These are phyloP conservation scores for Gastrophryne carolinensis DNA, from an alignment of 2,797 vertebrate species.

Conservation along the genomic window DNA sequence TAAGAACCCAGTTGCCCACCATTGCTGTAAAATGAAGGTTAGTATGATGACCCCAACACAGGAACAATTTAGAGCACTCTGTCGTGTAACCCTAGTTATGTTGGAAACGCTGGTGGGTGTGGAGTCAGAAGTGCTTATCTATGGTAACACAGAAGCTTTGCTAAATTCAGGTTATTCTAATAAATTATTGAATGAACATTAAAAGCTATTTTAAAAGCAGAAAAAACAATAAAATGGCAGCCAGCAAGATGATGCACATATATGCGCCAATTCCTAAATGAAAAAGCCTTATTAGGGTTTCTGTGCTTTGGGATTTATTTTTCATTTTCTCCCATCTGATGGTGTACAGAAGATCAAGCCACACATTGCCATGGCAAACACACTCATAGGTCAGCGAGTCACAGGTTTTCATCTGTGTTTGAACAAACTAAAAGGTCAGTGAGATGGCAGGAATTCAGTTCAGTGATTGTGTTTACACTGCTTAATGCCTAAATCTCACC, in stretches of 20 bases:
- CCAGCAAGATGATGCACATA: neutral
- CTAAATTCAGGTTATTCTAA: too few species aligned
- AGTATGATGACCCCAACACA: too few species aligned
- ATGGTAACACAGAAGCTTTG: too few species aligned
- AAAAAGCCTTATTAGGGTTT: too few species aligned
- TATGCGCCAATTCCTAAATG: neutral
- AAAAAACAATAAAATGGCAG: neutral
- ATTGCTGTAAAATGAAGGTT: too few species aligned
- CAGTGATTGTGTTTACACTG: neutral
- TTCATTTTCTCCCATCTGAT: neutral
- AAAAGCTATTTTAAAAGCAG: too few species aligned
- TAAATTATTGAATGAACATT: too few species aligned
- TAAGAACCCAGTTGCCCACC: too few species aligned
- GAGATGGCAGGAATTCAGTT: neutral
- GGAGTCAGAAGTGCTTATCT: too few species aligned
- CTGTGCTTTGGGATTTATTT: neutral
- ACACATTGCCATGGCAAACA: neutral
- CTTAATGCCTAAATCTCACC: conserved; percentile 63
- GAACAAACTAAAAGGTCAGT: neutral
- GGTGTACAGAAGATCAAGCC: neutral
- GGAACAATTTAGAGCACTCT: too few species aligned
- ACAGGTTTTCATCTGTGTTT: neutral
- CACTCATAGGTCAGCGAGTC: neutral
- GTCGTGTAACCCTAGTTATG: too few species aligned
- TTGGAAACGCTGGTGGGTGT: too few species aligned